Percentiles rank a stretch among this genome's conserved stretches.
Conservation (phyloP, 2,888 invertebrate species). For the Caenorhabditis auriculariae region DNA sequence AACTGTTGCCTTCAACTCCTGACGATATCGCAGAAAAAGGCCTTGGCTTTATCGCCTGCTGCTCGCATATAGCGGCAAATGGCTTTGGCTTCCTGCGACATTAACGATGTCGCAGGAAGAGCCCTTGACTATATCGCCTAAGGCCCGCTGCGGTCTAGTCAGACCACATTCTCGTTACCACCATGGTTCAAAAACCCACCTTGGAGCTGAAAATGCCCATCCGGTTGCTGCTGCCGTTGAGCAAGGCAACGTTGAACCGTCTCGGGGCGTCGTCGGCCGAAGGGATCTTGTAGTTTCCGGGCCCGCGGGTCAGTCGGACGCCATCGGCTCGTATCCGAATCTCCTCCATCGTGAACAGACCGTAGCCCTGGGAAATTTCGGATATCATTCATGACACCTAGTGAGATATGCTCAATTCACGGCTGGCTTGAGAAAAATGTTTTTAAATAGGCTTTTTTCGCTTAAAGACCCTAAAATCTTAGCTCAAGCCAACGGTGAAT, state of each 20-base stretch:
- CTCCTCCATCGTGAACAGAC: constrained; percentile 86
- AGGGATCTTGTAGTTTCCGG: constrained; percentile 90
- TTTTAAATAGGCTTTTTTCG: not conserved
- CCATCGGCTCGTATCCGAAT: constrained; percentile 75
- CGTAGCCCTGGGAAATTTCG: constrained; percentile 74
- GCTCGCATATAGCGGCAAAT: too few relatives aligned
- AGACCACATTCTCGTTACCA: too few relatives aligned
- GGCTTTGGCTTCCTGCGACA: too few relatives aligned
- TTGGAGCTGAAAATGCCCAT: constrained; percentile 92
- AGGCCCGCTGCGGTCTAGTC: too few relatives aligned
- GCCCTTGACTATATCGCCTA: too few relatives aligned
- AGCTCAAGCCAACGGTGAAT: too few relatives aligned
- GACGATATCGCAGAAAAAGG: too few relatives aligned
- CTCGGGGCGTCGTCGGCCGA: constrained; percentile 87
- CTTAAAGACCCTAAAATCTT: not conserved
- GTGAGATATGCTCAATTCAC: not conserved
- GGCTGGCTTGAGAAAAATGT: too few relatives aligned
- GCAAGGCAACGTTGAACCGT: constrained; percentile 86
- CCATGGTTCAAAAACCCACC: too few relatives aligned
- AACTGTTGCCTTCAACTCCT: too few relatives aligned
- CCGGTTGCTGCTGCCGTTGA: constrained; percentile 86
- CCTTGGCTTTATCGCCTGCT: too few relatives aligned
- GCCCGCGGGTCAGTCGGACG: constrained; percentile 75
- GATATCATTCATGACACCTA: not conserved
- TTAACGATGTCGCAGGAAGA: too few relatives aligned